These are phyloP conservation scores for Tetramorium simillimum DNA, from an alignment of 1,140 invertebrate genomes.

Conservation along the genomic window DNA sequence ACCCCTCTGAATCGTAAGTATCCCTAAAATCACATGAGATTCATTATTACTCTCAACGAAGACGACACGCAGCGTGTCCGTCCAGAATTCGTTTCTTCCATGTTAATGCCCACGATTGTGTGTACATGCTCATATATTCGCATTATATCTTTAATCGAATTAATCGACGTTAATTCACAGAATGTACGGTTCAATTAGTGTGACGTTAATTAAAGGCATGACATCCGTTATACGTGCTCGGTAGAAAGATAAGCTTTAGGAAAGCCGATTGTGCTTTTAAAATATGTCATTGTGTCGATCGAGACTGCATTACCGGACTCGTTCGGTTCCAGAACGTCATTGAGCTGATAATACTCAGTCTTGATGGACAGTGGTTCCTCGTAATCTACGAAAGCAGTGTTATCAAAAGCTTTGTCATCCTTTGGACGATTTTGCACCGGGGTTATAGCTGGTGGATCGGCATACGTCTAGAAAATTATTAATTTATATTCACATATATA, in stretches of 20 bases:
- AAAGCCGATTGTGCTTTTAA: not conserved
- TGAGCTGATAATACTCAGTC: slow-evolving; percentile 90
- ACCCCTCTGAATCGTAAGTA: slow-evolving; percentile 74
- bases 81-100: not conserved
- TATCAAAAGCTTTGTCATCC: slow-evolving; percentile 87
- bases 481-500: slow-evolving; percentile 7
- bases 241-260: not conserved
- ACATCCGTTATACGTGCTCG: not conserved
- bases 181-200: not conserved
- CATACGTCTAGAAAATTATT: slow-evolving; percentile 79
- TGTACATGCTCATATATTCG: not conserved
- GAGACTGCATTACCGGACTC: slow-evolving; percentile 77
- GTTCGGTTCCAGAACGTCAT: slow-evolving; percentile 85
- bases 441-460: slow-evolving; percentile 78
- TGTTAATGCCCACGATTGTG: not conserved
- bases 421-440: slow-evolving; percentile 77
- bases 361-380: slow-evolving; percentile 90
- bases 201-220: not conserved
- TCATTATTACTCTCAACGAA: not conserved
- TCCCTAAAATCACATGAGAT: slow-evolving; percentile 63
- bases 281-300: not conserved
- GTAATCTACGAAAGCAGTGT: slow-evolving; percentile 91
- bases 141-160: not conserved
- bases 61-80: not conserved
- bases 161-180: not conserved